Evolutionary conservation across 1,140 invertebrate genomes (phyloP).

Genomic region (Cyclina sinensis): DNA sequence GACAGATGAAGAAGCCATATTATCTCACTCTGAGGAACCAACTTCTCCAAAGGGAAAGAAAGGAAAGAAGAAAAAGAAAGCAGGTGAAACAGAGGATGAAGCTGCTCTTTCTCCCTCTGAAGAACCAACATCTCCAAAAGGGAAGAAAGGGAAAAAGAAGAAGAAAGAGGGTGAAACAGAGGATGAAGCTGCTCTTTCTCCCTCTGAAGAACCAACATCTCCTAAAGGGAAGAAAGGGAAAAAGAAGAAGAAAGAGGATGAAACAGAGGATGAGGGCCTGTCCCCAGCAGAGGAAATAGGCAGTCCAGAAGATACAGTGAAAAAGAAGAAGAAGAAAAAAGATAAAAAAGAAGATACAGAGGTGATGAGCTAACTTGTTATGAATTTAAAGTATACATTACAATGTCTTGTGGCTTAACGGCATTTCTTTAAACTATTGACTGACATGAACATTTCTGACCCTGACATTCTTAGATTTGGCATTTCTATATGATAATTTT

Average conservation of each 20-base stretch:
- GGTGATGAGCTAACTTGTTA: no score
- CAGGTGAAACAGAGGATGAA: constrained; percentile 62
- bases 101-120: constrained; percentile 51
- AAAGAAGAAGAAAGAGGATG: constrained; percentile 67
- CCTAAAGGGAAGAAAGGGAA: constrained; percentile 64
- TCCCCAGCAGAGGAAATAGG: constrained; percentile 57
- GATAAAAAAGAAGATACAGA: constrained; percentile 65
- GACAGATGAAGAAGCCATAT: constrained; percentile 68
- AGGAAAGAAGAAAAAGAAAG: constrained; percentile 71
- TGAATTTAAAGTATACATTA: no score
- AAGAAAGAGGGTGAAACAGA: constrained; percentile 66
- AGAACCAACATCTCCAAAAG: constrained; percentile 47
- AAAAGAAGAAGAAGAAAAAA: constrained; percentile 72
- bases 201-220: constrained; percentile 60
- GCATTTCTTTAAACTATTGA: no score
- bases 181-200: constrained; percentile 48
- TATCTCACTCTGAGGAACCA: constrained; percentile 47
- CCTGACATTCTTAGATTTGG: no score
- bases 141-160: constrained; percentile 68
- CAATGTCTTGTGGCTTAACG: no score
- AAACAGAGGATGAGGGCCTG: constrained; percentile 47
- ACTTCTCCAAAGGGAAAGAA: constrained; percentile 69
- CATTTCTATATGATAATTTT: no score
- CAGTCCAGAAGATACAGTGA: constrained; percentile 44
- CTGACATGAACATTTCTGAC: no score